These are phyloP conservation scores for Sarcophaga subvicina DNA, from an alignment of 2,888 invertebrate species.

Conservation along the genomic window DNA sequence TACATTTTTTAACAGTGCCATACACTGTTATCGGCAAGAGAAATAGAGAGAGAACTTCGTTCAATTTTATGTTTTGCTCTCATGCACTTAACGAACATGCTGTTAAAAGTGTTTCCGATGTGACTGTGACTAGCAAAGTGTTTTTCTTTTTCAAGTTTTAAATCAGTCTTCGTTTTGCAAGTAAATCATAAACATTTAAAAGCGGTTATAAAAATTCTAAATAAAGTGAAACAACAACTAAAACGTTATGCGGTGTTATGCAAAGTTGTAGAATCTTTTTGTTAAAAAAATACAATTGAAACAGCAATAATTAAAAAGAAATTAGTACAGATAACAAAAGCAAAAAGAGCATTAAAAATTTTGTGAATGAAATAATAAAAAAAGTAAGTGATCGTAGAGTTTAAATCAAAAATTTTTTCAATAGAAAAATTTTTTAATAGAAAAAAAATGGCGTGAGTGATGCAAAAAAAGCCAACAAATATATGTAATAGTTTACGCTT, in stretches of 20 bases:
- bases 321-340: background rate
- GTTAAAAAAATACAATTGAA: background rate
- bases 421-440: no score
- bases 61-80: slow-evolving; percentile 38
- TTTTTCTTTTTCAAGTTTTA: slow-evolving; percentile 54
- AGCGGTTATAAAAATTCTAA: slow-evolving; percentile 52
- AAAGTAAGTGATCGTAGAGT: background rate
- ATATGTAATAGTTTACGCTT: background rate
- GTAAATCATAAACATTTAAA: slow-evolving; percentile 57
- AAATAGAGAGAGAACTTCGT: slow-evolving; percentile 41
- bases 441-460: no score
- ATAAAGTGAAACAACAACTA: slow-evolving; percentile 11
- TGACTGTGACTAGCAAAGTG: slow-evolving; percentile 28
- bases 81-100: slow-evolving; percentile 63
- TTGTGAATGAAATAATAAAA: background rate
- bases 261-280: background rate
- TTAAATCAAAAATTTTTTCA: background rate
- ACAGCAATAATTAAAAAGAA: background rate
- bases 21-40: background rate
- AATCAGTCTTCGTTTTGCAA: slow-evolving; percentile 65
- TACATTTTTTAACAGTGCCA: slow-evolving; percentile 47
- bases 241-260: slow-evolving; percentile 56
- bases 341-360: background rate
- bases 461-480: background rate
- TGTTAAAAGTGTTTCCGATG: slow-evolving; percentile 50